Evolutionary conservation across 2,888 invertebrate genomes (phyloP), one percentile per base, ranked within the genome.

Genomic region (Oligia strigilis): DNA sequence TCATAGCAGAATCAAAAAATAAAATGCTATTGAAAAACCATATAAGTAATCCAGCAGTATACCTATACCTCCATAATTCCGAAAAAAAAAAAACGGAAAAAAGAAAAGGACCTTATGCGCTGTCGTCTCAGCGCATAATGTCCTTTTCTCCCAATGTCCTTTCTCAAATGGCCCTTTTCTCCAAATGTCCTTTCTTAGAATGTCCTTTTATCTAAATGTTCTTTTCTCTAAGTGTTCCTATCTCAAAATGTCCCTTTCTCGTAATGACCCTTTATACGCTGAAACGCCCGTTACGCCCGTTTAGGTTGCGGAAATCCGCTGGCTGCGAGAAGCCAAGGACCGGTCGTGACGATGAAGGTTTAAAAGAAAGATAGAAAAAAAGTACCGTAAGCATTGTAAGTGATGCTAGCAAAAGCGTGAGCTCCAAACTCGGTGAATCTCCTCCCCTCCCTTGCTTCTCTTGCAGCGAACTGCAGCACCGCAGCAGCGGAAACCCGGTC

Each of bases 351-450:
- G 36, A 36, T 65, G 40, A 40, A 65, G 0, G 36, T 19, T 46
- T 43, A 46, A 46, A 69, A 80, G 52, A 72, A 67, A 69, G 29
- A 23, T 55, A 62, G 65, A 49, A 73, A 81, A 72, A 76, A 78
- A 85, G 82, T 96, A 97, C 96, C 96, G 84, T 96, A 96, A 80
- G 94, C 91, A 90, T 96, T 96, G 74, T 95, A 97, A 14, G 95
- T 94, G 89, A 97, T 94, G 92, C 95, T 95, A 0, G 97, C 96
- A 84, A 95, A 95, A 2, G 97, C 96, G 58, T 97, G 97, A 0
- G 97, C 96, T 0, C 96, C 96, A 60, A 96, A 97, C 83, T 97
- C 97, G 0, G 96, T 92, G 62, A 95, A 93, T 46, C 97, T 90
- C 8, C 97, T 86, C 0, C 97, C 97, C 81, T 97, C 96, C 55